Evolutionary conservation across 2,888 invertebrate genomes (phyloP), one percentile per base, ranked within the genome.

Genomic region (Cepaea hortensis): DNA sequence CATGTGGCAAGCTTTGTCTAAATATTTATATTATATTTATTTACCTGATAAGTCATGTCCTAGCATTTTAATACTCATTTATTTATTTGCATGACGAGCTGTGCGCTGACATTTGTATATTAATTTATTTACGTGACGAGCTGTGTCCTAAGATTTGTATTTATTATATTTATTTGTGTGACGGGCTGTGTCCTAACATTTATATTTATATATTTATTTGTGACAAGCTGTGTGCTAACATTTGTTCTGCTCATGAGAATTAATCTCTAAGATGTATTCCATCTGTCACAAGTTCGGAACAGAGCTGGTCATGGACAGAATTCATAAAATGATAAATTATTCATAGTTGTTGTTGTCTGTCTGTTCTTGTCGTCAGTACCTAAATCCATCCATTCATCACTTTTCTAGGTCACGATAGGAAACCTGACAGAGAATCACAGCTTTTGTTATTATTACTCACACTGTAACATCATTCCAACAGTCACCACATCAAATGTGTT

Each of bases 211-310:
- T 20, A 68, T 68, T 18, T 68, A 20, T 68, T 68, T 68, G 18
- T 68, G 68, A n/a, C n/a, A 20, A 20, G 18, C n/a, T 68, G 18
- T 68, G 18, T 68, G 7, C 55, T 11, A 68, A 68, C n/a, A 5
- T 68, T n/a, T 20, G 11, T n/a, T 68, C 73, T 73, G 23, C 73
- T 13, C 11, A 35, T 23, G 35, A 79, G 35, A 79, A 62, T 62
- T 23, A 62, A 35, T 35, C 46, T 15, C 6, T 62, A 79, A 62
- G 20, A 62, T 62, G 15, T 62, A 13, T 79, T 50, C 50, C 35
- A 61, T 76, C 76, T 75, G 20, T 65, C 85, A 77, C 85, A 85
- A 85, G 85, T 85, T 85, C 85, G 85, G 85, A 79, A 55, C 77
- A 70, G 77, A 79, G 70, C 85, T 70, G 85, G 85, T 85, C 61